These are phyloP conservation scores for Cartodere bifasciata DNA, from an alignment of 2,888 invertebrate species.

Conservation along the genomic window DNA sequence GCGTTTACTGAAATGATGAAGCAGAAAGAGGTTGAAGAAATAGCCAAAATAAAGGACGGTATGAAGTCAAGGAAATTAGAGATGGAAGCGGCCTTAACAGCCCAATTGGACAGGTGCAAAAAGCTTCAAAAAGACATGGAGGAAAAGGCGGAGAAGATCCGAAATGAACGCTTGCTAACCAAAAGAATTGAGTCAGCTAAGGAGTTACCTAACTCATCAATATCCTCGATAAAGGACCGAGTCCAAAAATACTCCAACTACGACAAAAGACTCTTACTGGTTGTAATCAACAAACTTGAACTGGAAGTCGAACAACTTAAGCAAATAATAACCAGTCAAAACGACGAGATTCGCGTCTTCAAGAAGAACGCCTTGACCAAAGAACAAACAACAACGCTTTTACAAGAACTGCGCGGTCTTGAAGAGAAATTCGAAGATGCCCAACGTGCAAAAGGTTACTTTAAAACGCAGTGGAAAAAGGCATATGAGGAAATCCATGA, in stretches of 20 bases:
- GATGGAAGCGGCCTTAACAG: conserved; percentile 9
- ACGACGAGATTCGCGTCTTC: conserved; percentile 31
- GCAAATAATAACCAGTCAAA: conserved; percentile 26
- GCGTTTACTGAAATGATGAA: conserved; percentile 41
- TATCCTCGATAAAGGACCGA: no score
- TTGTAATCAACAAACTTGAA: conserved; percentile 27
- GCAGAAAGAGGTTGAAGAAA: conserved; percentile 16
- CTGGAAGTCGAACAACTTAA: conserved; percentile 27
- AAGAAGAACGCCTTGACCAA: conserved; percentile 48
- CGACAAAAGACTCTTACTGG: conserved; percentile 26
- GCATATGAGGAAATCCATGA: conserved; percentile 55
- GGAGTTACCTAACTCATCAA: no score
- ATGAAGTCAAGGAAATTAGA: conserved; percentile 11
- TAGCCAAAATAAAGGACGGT: conserved; percentile 4
- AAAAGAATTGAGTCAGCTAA: conserved; percentile 12
- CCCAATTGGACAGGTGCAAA: conserved; percentile 38
- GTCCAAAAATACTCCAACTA: conserved; percentile 21
- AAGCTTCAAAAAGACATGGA: conserved; percentile 42
- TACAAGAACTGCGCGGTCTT: conserved; percentile 49
- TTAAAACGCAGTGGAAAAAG: conserved; percentile 64
- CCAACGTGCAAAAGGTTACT: conserved; percentile 55
- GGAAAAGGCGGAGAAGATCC: conserved; percentile 38
- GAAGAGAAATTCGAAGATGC: conserved; percentile 53
- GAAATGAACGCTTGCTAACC: conserved; percentile 24
- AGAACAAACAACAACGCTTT: conserved; percentile 51